Base-by-base conservation (phyloP, 53 echinoderm and acorn worm genomes). In the Stichopus horrens region DNA sequence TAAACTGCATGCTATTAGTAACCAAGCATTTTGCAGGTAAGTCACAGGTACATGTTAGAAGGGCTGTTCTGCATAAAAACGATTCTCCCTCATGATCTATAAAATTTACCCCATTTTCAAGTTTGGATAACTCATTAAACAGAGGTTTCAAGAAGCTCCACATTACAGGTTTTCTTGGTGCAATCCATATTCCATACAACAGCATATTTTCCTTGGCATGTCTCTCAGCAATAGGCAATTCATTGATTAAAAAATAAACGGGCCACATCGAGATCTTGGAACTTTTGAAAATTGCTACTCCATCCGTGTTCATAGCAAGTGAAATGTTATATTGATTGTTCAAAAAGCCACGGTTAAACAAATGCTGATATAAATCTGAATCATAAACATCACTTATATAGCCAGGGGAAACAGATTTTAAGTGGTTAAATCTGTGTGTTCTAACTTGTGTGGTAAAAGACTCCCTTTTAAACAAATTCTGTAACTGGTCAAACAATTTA, bases 201-300 rank as follows among this genome's bases (percentile, higher is more conserved):
- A 87, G 52, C 9, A 55, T 88, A 23, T 91, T 88, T 56, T 91
- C 83, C 7, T 88, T 21, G 22, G 79, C 82, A 23, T 80, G 71
- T 10, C 91, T 23, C 21, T 91, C 74, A 13, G 54, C 9, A 55
- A 91, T 19, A 9, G 88, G 91, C 7, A 91, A 74, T 73, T 91
- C 82, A 91, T 91, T 91, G 20, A 91, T 68, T 13, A 91, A 13
- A 4, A 89, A 7, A 37, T 91, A 89, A 16, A 89, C 88, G 4
- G 89, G 92, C 89, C 92, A 91, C 88, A 91, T 88, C 8, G 92
- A 91, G 5, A 91, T 67, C 53, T 88, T 89, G 7, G 74, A 74
- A 73, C 89, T 89, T 66, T 92, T 89, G 53, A 89, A 92, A 9
- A 89, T 85, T 9, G 89, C 79, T 8, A 91, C 91, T n/a, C 71